A percentile compares a stretch with the other conserved stretches of the same genome.
These are phyloP conservation scores for Jordanella pulchra DNA, from an alignment of 2,797 vertebrate genomes.

Conservation along the genomic window DNA sequence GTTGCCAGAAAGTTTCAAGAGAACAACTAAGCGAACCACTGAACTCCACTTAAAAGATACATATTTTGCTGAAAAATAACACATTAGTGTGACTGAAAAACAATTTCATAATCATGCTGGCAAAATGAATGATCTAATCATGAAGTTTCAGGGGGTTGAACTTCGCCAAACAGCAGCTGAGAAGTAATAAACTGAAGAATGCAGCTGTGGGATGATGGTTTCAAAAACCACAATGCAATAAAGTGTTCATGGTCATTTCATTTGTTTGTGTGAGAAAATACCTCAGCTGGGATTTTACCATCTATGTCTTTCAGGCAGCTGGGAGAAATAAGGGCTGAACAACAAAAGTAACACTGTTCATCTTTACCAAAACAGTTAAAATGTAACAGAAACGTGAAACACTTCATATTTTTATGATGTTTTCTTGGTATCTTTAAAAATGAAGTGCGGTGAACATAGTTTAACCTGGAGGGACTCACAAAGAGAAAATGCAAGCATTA, in stretches of 20 bases:
- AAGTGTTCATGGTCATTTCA: constrained; percentile 1
- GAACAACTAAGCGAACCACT: background rate
- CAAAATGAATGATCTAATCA: constrained; percentile 1
- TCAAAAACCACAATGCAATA: constrained; percentile 2
- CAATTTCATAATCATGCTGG: background rate
- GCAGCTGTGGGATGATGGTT: background rate
- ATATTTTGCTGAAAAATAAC: background rate
- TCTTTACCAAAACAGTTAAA: background rate
- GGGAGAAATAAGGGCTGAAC: background rate
- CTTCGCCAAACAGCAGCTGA: background rate
- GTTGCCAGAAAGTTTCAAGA: constrained; percentile 4
- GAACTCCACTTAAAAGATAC: constrained; percentile 7
- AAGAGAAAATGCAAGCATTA: too few species aligned
- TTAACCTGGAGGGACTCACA: too few species aligned
- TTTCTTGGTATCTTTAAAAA: background rate
- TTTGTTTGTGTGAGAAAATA: constrained; percentile 13
- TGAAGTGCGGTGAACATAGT: too few species aligned
- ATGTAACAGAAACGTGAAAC: background rate
- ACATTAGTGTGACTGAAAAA: background rate
- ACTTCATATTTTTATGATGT: background rate
- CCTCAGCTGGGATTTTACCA: background rate
- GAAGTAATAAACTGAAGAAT: constrained; percentile 13
- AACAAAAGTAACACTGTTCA: background rate
- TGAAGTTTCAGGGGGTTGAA: background rate
- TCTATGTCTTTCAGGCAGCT: background rate